Conservation (phyloP, 2,888 invertebrate species). For the Drosophila seclusa region DNA sequence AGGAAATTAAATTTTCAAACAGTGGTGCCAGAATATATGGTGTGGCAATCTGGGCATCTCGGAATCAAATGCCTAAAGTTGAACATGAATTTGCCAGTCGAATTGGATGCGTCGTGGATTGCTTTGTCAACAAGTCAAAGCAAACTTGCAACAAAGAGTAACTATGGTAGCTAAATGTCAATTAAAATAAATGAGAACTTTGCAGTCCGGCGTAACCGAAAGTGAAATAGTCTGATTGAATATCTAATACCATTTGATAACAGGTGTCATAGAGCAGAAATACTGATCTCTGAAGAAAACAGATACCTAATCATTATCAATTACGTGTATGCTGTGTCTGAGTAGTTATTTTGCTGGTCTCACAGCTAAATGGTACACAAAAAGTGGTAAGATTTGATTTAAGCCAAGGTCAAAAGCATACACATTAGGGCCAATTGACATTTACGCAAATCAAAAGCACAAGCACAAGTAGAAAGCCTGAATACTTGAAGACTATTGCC, state of each 20-base stretch:
- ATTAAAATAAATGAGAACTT: neutral
- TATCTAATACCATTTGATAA: neutral
- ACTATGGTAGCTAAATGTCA: neutral
- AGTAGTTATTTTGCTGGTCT: neutral
- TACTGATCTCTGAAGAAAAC: neutral
- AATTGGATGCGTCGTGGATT: neutral
- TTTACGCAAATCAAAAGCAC: conserved; percentile 54
- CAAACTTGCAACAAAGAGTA: neutral
- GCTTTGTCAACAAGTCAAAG: neutral
- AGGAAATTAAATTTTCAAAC: conserved; percentile 42
- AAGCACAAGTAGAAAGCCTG: conserved; percentile 21
- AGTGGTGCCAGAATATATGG: neutral
- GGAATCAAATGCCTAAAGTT: neutral
- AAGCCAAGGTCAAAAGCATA: conserved; percentile 58
- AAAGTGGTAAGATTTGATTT: conserved; percentile 20
- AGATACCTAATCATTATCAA: neutral
- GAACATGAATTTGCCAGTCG: neutral
- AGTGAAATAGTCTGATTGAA: neutral
- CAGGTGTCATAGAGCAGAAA: neutral
- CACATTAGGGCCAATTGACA: conserved; percentile 65
- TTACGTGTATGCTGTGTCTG: neutral
- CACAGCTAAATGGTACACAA: neutral
- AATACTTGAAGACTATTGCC: conserved; percentile 22
- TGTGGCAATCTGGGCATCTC: neutral
- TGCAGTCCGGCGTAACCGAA: neutral